phyloP scores from a whole-genome alignment of 2,113 vertebrate genomes.

The Clarias magur region DNA sequence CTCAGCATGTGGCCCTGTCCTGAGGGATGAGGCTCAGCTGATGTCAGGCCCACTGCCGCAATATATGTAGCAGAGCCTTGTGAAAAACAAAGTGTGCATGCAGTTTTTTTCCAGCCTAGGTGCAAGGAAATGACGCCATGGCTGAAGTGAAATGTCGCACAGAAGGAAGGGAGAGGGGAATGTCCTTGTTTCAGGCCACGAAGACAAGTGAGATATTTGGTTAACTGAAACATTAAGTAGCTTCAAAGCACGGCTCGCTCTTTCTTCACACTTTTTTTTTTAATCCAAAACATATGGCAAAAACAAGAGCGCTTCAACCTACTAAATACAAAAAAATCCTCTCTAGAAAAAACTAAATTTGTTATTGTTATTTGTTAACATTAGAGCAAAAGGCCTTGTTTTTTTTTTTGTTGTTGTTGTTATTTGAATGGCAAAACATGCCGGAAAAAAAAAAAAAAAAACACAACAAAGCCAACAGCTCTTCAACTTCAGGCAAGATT shows the following conservation, averaged over 20 bases:
- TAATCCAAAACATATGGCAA: neutral
- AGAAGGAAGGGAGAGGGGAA: no score
- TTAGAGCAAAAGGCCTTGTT: conserved; percentile 21
- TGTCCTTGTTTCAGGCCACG: neutral
- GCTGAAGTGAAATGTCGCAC: neutral
- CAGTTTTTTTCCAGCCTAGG: neutral
- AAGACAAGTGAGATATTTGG: conserved; percentile 9
- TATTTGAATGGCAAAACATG: conserved; percentile 31
- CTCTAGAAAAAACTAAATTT: neutral
- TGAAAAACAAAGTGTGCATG: conserved; percentile 19
- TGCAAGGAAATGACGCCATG: conserved; percentile 8
- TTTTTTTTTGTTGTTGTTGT: conserved; percentile 26
- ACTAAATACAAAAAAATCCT: conserved; percentile 30
- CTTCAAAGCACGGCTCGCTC: conserved; percentile 4
- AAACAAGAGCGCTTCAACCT: conserved; percentile 14
- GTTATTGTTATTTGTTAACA: conserved; percentile 19
- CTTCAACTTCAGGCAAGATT: conserved; percentile 19
- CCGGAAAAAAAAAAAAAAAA: neutral
- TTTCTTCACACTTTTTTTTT: neutral
- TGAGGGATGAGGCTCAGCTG: conserved; percentile 9
- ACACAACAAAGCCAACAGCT: conserved; percentile 38
- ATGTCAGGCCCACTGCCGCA: conserved; percentile 26
- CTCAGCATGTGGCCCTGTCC: conserved; percentile 4
- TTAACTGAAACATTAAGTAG: conserved; percentile 18
- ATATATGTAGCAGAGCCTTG: neutral